These are phyloP conservation scores for Peromyscus polionotus DNA, from an alignment of 2,113 vertebrate species.

Conservation along the genomic window DNA sequence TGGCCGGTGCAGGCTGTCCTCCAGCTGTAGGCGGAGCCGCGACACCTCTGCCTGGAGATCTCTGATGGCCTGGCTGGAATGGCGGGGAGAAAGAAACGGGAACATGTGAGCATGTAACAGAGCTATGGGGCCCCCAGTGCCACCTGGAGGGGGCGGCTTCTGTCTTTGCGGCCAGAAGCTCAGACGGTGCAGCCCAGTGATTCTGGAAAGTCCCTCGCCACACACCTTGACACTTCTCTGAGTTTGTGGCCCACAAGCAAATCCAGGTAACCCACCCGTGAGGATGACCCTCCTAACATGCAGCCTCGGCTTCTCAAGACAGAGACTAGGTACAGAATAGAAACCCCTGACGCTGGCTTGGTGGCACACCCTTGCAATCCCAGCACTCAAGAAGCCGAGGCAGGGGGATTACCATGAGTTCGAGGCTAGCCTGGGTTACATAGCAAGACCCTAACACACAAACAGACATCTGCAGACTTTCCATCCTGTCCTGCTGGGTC, in stretches of 20 bases:
- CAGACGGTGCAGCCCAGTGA: accelerated
- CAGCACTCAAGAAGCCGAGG: background rate
- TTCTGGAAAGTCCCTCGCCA: background rate
- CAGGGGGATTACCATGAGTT: background rate
- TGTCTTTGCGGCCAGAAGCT: background rate
- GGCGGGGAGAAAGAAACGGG: background rate
- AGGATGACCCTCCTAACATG: background rate
- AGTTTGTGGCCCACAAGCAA: background rate
- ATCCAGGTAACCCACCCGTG: background rate
- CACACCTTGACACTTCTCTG: background rate
- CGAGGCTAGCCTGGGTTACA: background rate
- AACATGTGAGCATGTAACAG: accelerated
- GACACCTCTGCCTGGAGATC: conserved; percentile 90
- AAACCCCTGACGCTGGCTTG: background rate
- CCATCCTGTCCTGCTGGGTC: background rate
- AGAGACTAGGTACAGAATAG: background rate
- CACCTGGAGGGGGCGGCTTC: accelerated
- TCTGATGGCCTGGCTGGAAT: conserved; percentile 89
- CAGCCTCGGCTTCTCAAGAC: background rate
- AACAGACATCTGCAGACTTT: background rate
- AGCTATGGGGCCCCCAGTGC: accelerated
- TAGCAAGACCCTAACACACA: background rate
- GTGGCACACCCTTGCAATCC: background rate
- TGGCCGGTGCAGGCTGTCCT: conserved; percentile 85
- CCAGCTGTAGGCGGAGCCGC: conserved; percentile 86